Evolutionary conservation across 2,888 invertebrate species (phyloP).

Genomic region (Himalopsyche kuldschensis): DNA sequence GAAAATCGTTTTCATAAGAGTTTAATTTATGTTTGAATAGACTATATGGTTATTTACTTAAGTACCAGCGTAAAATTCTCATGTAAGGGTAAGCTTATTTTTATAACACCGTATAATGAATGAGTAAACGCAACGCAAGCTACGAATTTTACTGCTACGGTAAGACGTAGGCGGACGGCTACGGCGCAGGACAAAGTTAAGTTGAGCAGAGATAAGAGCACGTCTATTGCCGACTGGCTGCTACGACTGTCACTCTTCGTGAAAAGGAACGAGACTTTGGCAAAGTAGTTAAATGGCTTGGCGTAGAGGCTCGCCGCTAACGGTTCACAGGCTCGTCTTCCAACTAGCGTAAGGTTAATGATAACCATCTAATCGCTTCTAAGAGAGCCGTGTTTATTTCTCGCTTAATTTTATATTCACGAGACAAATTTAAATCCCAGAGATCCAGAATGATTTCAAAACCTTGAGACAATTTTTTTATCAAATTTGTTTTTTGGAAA

Average conservation of each 20-base stretch:
- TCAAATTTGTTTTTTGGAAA: too few species aligned
- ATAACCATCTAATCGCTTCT: not conserved
- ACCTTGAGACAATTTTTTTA: too few species aligned
- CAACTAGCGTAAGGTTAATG: not conserved
- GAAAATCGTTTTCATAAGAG: too few species aligned
- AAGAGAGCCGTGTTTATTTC: not conserved
- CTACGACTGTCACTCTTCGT: not conserved
- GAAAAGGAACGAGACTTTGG: slow-evolving; percentile 12
- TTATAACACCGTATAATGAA: not conserved
- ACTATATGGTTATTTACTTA: too few species aligned
- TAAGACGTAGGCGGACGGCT: not conserved
- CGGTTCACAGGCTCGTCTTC: not conserved
- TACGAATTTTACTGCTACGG: not conserved
- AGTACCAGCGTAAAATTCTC: too few species aligned
- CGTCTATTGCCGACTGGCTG: not conserved
- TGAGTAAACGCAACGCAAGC: not conserved
- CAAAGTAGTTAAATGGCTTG: slow-evolving; percentile 3
- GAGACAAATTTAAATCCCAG: too few species aligned
- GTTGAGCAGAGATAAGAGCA: not conserved
- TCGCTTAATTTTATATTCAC: not conserved
- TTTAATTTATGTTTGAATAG: too few species aligned
- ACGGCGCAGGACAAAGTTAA: not conserved
- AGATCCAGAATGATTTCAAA: too few species aligned
- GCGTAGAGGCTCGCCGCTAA: not conserved
- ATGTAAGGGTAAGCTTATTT: not conserved